Base-by-base conservation (phyloP, 2,888 invertebrate genomes). In the Conistra vaccinii region DNA sequence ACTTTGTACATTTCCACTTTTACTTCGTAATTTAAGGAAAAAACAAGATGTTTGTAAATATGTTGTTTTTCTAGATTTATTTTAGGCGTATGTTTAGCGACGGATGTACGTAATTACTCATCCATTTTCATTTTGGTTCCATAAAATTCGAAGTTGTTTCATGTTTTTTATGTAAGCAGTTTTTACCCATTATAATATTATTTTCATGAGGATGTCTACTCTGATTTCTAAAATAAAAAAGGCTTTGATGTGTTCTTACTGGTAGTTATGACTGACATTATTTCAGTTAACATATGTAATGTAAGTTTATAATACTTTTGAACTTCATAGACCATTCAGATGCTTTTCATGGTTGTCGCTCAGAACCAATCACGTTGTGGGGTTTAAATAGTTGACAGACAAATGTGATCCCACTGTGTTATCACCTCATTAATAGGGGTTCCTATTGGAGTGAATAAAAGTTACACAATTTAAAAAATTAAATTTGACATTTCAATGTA, bases 41-140 rank as follows among this genome's bases (percentile, higher is more conserved):
- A 85, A 85, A 85, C 87, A 85, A 82, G 71, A 82, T 75, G 85
- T 70, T 87, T 76, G 85, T 79, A 67, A 85, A 77, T 85, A 75
- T 55, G 69, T 73, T 85, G 74, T 77, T 86, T 86, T 69, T 76
- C 60, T 69, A 73, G 45, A 76, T 62, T 65, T 74, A 48, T 76
- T 60, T 58, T 48, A 69, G 32, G 17, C n/a, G 48, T 71, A 35
- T 72, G 78, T 76, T 72, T 63, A n/a, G n/a, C n/a, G n/a, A n/a
- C n/a, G n/a, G n/a, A 71, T 69, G 67, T 62, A 9, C 7, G 48
- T 72, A 69, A 73, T 70, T 65, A 69, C 42, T 79, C 55, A 83
- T 80, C 20, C 12, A 48, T 32, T 78, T 70, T 55, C 17, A 51
- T 53, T 61, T 39, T 55, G 29, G 29, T 61, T 76, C 10, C 26